Evolutionary conservation across 2,888 invertebrate genomes (phyloP), one percentile per base, ranked within the genome.

Genomic region (Selenia dentaria): DNA sequence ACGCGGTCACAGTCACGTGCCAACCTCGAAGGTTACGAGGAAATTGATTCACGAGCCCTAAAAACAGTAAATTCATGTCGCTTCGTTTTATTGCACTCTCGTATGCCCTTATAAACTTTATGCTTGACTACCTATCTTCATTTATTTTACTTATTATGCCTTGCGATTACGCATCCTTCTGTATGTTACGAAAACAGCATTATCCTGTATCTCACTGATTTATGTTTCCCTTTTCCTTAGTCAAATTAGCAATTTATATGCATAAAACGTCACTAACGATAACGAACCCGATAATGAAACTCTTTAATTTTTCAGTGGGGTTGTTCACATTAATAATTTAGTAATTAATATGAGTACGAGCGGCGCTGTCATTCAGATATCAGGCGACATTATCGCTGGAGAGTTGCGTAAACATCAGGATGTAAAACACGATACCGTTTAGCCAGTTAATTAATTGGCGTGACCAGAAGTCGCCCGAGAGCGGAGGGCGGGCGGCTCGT

Each of bases 401-500:
- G 88, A 82, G 88, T 76, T 80, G 74, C 75, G 88, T 83, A 86
- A 89, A 89, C 85, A 89, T 83, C 79, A 85, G 67, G 83, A 83
- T 87, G 84, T 88, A 83, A 82, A 88, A 87, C 88, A 84, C 79
- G 83, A 83, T 86, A 84, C 72, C 84, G 86, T 88, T 89, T 89
- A 88, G 87, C 79, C 76, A 74, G 84, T 83, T 89, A 88, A 89
- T 89, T 89, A 89, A 89, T 90, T 89, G 80, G 71, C 70, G 75
- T 77, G 78, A 79, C 81, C 77, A 80, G 76, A 78, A 79, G 66
- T 67, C 70, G 58, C 62, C n/a, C 62, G 64, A 63, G 71, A 73
- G 69, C 70, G 69, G 66, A 31, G 39, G 41, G 51, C 39, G 33
- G 54, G 64, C 64, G 55, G 72, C 64, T 69, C 68, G 80, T 79